Conservation (phyloP, 2,888 invertebrate genomes). For the Amblyjoppa fuscipennis region DNA sequence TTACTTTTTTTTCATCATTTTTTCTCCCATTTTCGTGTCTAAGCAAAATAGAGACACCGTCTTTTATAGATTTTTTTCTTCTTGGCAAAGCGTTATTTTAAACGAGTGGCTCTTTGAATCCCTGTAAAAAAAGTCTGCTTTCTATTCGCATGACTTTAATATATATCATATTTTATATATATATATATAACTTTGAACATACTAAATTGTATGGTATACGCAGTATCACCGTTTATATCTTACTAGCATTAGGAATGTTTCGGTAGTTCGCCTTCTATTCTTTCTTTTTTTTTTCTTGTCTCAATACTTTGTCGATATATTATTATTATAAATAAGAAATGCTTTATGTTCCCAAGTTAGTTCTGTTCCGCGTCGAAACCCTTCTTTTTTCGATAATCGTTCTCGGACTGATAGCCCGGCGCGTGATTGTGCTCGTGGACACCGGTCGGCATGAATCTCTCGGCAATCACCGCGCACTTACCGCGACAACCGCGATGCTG, state of each 20-base stretch:
- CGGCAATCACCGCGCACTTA: conserved; percentile 80
- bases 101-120: conserved; percentile 32
- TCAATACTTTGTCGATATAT: conserved; percentile 39
- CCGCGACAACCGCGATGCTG: conserved; percentile 80
- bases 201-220: conserved; percentile 46
- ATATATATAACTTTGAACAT: conserved; percentile 40
- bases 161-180: conserved; percentile 42
- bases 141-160: conserved; percentile 40
- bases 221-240: conserved; percentile 56
- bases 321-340: conserved; percentile 41
- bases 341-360: conserved; percentile 36
- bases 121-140: conserved; percentile 29
- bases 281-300: conserved; percentile 28
- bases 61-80: not conserved
- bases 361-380: conserved; percentile 71
- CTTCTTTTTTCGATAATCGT: conserved; percentile 78
- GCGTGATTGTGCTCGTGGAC: conserved; percentile 79
- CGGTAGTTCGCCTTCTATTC: conserved; percentile 44
- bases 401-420: conserved; percentile 79
- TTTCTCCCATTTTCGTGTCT: conserved; percentile 1
- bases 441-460: conserved; percentile 79
- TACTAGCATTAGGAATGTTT: conserved; percentile 56
- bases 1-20: not conserved
- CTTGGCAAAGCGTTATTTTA: conserved; percentile 5
- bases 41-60: conserved; percentile 19